These are phyloP conservation scores for Gulo gulo DNA, from an alignment of 2,113 vertebrate genomes.

Conservation along the genomic window DNA sequence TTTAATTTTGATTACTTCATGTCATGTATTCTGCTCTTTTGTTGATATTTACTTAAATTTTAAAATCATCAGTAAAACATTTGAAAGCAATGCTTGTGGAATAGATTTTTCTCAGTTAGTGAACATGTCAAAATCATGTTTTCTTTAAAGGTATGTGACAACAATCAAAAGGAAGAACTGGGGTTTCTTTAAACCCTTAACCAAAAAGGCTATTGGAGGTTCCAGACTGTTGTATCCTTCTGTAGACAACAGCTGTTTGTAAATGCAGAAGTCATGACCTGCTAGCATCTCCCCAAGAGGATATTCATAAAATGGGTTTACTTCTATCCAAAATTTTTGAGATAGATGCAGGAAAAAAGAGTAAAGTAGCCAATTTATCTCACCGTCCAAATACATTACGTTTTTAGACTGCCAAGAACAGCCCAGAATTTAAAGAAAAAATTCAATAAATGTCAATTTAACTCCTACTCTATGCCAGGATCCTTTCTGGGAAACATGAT, in stretches of 20 bases:
- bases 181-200: background rate
- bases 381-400: slow-evolving; percentile 11
- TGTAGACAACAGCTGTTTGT: background rate
- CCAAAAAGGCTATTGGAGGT: background rate
- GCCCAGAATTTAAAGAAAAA: slow-evolving; percentile 45
- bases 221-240: background rate
- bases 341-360: background rate
- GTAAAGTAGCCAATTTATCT: slow-evolving; percentile 17
- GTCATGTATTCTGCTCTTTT: background rate
- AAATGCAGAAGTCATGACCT: background rate
- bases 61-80: background rate
- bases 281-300: background rate
- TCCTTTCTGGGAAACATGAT: slow-evolving; percentile 41
- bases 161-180: background rate
- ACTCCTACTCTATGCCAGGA: slow-evolving; percentile 25
- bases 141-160: background rate
- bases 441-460: slow-evolving; percentile 52
- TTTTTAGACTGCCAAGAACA: slow-evolving; percentile 26
- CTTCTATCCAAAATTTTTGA: background rate
- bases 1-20: background rate
- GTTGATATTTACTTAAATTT: background rate
- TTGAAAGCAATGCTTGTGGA: background rate
- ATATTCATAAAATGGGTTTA: background rate
- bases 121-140: background rate
- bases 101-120: background rate